Base-by-base conservation (phyloP, 2,797 vertebrate species). In the Notolepis coatsorum region DNA sequence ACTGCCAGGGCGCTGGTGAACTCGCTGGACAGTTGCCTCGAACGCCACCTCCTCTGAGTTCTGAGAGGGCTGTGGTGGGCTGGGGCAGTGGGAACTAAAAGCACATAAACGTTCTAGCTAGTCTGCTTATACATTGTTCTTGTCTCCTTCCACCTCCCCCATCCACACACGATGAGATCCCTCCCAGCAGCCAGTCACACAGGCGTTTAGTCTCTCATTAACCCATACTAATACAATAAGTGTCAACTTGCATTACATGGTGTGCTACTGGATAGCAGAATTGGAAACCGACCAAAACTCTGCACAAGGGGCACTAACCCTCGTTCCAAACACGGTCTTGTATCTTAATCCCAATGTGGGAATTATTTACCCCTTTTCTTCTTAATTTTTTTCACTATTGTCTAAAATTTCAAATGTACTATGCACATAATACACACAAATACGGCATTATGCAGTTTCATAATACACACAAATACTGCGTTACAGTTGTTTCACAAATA, bases 191-290 rank as follows among this genome's bases (percentile, higher is more conserved):
- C 85, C 85, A 89, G 87, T 91, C 89, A 90, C 88, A 90, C 89
- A 90, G 85, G 89, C 90, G 83, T 90, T 91, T 90, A 92, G 89
- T 89, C 84, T 82, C 90, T 93, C 91, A 93, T 93, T 93, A 93
- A 84, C 77, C 31, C 77, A 62, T 82, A 38, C 88, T 89, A 87
- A 90, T 92, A 93, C 90, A 93, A 93, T 92, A 90, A 92, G 91
- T 91, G 91, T 88, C 90, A 86, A 78, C 88, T 82, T 84, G 79
- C 81, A 91, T 91, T 91, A 88, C 89, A 91, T 82, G 88, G 84
- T 91, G 73, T 70, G 15, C 77, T 57, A 59, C 38, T 73, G 77
- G 86, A 89, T 83, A 84, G 88, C 83, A 86, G 80, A 88, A 91
- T 88, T 89, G 89, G 87, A 87, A 87, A 86, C 62, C 57, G 52